Base-by-base conservation (phyloP, 2,888 invertebrate species). In the Dinocampus coccinellae region DNA sequence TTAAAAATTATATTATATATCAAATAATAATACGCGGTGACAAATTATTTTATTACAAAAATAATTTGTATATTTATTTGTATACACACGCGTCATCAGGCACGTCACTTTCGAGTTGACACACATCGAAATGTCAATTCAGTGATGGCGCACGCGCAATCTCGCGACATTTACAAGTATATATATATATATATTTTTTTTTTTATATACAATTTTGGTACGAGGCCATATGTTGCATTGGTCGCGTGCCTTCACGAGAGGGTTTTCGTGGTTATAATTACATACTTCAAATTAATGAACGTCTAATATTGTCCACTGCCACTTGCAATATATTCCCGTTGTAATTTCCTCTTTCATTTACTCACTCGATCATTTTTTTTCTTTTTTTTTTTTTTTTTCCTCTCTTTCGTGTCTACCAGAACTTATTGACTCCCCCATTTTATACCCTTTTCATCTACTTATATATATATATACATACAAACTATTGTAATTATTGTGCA, bases 161-260 rank as follows among this genome's bases (percentile, higher is more conserved):
- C 76, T 70, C 69, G 73, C 67, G 75, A 77, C 73, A 74, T 77
- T 75, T 73, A 75, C 73, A 69, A 52, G 73, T 68, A 39, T 26
- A 47, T 7, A n/a, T n/a, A n/a, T n/a, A 13, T n/a, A 39, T 11
- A 47, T 47, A 47, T 57, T 47, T 33, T 16, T 34, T 34, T 60
- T 58, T 36, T 61, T 29, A 13, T 55, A 57, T 58, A 34, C 29
- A 29, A n/a, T 36, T 58, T 34, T 63, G 57, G 63, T 63, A 34
- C n/a, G 70, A 78, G 75, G 80, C 85, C 86, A 86, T 85, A 82
- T 84, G 83, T 80, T 76, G 80, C 75, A 67, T 62, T 72, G 83
- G 86, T 85, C 85, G 86, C 86, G 86, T 86, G 86, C 82, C 85
- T 82, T 76, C 77, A 84, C 82, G 81, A 84, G 47, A 47, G 85